These are phyloP conservation scores for Leptopterna dolabrata DNA, from an alignment of 2,888 invertebrate genomes.

Conservation along the genomic window DNA sequence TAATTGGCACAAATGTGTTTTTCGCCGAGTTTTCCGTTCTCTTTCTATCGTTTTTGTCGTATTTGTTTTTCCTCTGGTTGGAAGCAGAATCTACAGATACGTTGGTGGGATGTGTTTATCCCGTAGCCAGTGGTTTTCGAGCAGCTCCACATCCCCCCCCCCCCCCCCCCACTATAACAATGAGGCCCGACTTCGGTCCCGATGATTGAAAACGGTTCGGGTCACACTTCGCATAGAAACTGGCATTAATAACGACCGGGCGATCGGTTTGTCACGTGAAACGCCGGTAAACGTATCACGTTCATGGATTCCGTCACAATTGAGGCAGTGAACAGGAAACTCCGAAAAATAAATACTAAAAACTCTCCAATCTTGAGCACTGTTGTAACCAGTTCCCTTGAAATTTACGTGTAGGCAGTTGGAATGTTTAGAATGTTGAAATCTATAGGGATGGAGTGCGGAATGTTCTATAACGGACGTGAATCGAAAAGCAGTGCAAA, in stretches of 20 bases:
- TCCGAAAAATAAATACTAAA: too few relatives aligned
- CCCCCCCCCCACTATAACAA: too few relatives aligned
- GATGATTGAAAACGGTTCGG: background rate
- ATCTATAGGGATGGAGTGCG: too few relatives aligned
- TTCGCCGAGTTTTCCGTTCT: background rate
- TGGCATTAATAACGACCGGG: background rate
- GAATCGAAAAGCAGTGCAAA: too few relatives aligned
- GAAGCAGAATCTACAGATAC: background rate
- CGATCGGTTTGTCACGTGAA: background rate
- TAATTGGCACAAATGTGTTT: constrained; percentile 21
- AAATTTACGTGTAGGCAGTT: too few relatives aligned
- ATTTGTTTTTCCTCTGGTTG: background rate
- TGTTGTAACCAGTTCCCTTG: too few relatives aligned
- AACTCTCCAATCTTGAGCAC: too few relatives aligned
- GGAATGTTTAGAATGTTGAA: too few relatives aligned
- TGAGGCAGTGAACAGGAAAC: background rate
- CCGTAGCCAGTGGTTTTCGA: background rate
- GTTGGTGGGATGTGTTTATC: background rate
- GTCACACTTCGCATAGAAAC: background rate
- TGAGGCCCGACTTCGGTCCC: background rate
- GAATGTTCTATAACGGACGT: too few relatives aligned
- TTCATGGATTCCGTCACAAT: background rate
- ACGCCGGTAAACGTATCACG: background rate
- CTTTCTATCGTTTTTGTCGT: background rate
- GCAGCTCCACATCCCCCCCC: too few relatives aligned